Evolutionary conservation across 2,888 invertebrate species (phyloP).

Genomic region (Conistra vaccinii): DNA sequence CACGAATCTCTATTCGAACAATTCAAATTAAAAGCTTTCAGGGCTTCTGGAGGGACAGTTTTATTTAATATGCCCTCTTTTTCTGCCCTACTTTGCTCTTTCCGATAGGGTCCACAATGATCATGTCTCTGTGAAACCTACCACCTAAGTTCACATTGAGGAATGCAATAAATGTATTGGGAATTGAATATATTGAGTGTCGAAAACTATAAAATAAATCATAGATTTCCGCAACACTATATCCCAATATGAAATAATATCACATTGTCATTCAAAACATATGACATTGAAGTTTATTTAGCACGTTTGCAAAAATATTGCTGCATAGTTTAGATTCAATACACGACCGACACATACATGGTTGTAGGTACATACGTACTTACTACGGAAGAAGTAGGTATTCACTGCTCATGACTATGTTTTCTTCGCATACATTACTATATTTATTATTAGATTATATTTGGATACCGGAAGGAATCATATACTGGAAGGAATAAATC

Average conservation of each 20-base stretch:
- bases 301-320: conserved; percentile 38
- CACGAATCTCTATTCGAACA: background rate
- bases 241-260: conserved; percentile 37
- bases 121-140: background rate
- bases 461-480: conserved; percentile 47
- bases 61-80: background rate
- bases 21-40: background rate
- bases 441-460: conserved; percentile 46
- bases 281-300: conserved; percentile 23
- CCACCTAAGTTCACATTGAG: background rate
- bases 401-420: conserved; percentile 21
- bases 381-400: conserved; percentile 40
- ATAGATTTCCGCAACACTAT: conserved; percentile 39
- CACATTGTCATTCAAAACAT: conserved; percentile 38
- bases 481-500: conserved; percentile 3
- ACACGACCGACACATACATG: conserved; percentile 37
- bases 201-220: conserved; percentile 19
- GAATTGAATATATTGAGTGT: background rate
- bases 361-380: conserved; percentile 28
- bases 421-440: conserved; percentile 36
- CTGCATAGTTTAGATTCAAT: conserved; percentile 40
- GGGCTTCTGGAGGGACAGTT: background rate
- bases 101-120: background rate
- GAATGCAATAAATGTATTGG: background rate
- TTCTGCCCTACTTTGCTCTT: background rate